Evolutionary conservation across 53 echinoderm and acorn worm species (phyloP).

Genomic region (Echinarachnius parma): DNA sequence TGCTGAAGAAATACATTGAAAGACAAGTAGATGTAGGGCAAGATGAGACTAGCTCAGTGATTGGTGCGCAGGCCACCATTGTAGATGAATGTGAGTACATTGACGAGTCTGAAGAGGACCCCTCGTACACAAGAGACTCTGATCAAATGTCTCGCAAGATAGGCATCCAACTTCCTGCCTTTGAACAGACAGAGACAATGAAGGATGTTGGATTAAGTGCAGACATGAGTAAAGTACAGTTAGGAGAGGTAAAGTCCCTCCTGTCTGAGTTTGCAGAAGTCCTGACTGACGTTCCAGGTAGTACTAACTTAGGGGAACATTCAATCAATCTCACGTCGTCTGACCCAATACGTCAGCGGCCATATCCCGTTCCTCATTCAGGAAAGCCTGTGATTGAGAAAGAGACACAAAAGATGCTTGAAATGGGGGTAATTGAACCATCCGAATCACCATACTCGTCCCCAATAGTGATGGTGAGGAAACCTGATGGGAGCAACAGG

Average conservation of each 20-base stretch:
- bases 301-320: slow-evolving; percentile 36
- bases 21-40: slow-evolving; percentile 10
- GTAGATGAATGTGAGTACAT: slow-evolving; percentile 1
- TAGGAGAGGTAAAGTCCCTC: neutral
- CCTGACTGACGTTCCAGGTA: slow-evolving; percentile 63
- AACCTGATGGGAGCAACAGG: slow-evolving; percentile 57
- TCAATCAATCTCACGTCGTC: slow-evolving; percentile 44
- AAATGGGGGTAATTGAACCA: slow-evolving; percentile 51
- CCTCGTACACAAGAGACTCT: neutral
- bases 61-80: neutral
- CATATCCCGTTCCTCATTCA: slow-evolving; percentile 57
- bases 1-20: slow-evolving; percentile 51
- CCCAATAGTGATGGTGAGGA: slow-evolving; percentile 52
- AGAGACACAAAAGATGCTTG: slow-evolving; percentile 47
- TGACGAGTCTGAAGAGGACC: neutral
- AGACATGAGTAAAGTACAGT: neutral
- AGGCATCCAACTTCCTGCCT: slow-evolving; percentile 15
- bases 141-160: neutral
- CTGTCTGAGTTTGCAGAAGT: slow-evolving; percentile 37
- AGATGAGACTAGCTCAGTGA: neutral
- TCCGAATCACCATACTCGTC: slow-evolving; percentile 55
- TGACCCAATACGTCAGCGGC: slow-evolving; percentile 35
- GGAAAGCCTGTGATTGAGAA: slow-evolving; percentile 32
- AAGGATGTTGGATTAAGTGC: slow-evolving; percentile 35
- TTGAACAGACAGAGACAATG: slow-evolving; percentile 25